Percentiles rank a stretch among this genome's conserved stretches.
These are phyloP conservation scores for Palythoa grandis DNA, from an alignment of 92 coral and sea anemone genomes.

Conservation along the genomic window DNA sequence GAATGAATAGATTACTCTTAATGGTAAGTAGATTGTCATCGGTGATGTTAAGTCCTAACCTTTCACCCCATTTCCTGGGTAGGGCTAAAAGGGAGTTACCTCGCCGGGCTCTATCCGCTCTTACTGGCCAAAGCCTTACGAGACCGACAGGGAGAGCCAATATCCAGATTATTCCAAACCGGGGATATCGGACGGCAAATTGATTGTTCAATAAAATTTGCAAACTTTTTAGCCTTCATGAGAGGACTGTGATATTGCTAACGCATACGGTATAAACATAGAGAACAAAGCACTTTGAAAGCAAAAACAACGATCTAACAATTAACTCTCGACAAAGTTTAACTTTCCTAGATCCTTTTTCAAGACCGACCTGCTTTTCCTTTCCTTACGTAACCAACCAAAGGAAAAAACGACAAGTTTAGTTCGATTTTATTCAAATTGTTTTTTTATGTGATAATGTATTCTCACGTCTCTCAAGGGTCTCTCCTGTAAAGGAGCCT, in stretches of 20 bases:
- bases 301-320: not conserved
- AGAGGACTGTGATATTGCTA: not conserved
- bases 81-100: slow-evolving; percentile 39
- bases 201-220: slow-evolving; percentile 4
- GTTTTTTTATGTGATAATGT: not conserved
- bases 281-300: not conserved
- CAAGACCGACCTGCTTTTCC: not conserved
- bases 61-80: slow-evolving; percentile 42
- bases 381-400: not conserved
- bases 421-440: not conserved
- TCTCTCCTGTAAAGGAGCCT: not conserved
- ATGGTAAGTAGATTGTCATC: slow-evolving; percentile 35
- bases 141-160: slow-evolving; percentile 1
- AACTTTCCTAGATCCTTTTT: not conserved
- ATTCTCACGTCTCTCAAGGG: not conserved
- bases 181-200: not conserved
- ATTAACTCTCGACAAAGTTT: not conserved
- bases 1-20: slow-evolving; percentile 26
- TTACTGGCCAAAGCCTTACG: not conserved
- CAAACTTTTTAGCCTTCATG: not conserved
- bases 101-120: slow-evolving; percentile 16
- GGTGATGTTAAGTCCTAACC: slow-evolving; percentile 27
- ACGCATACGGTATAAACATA: too few species aligned
- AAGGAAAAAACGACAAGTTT: not conserved
- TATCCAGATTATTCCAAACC: not conserved